Evolutionary conservation across 2,797 vertebrate species (phyloP).

Genomic region (Macropus fuliginosus): DNA sequence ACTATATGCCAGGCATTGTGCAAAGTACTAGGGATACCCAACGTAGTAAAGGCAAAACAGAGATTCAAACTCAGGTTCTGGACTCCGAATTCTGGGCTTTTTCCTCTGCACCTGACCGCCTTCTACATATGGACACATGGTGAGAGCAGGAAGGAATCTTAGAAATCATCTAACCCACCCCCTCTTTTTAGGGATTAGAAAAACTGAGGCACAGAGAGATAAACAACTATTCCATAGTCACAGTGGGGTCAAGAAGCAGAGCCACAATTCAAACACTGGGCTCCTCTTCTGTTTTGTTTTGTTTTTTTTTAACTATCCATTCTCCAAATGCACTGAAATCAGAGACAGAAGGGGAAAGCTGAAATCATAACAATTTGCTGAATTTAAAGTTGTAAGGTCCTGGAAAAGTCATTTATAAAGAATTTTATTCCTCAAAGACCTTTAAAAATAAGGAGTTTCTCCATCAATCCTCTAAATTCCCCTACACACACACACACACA

Average conservation of each 20-base stretch:
- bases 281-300: background rate
- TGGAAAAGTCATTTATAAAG: background rate
- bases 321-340: background rate
- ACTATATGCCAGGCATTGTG: background rate
- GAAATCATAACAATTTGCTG: background rate
- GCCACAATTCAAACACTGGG: background rate
- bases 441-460: background rate
- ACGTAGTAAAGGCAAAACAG: background rate
- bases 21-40: too few relatives aligned
- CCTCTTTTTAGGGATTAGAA: background rate
- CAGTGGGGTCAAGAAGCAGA: background rate
- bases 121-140: background rate
- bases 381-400: background rate
- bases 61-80: background rate
- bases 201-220: background rate
- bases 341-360: background rate
- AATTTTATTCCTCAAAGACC: background rate
- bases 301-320: background rate
- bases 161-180: background rate
- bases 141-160: background rate
- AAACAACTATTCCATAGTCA: background rate
- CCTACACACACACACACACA: background rate
- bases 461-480: background rate
- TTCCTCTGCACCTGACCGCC: background rate
- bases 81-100: background rate